Evolutionary conservation across 64 coral and sea anemone genomes (phyloP), one percentile per base, ranked within the genome.

Genomic region (Dendronephthya gigantea): DNA sequence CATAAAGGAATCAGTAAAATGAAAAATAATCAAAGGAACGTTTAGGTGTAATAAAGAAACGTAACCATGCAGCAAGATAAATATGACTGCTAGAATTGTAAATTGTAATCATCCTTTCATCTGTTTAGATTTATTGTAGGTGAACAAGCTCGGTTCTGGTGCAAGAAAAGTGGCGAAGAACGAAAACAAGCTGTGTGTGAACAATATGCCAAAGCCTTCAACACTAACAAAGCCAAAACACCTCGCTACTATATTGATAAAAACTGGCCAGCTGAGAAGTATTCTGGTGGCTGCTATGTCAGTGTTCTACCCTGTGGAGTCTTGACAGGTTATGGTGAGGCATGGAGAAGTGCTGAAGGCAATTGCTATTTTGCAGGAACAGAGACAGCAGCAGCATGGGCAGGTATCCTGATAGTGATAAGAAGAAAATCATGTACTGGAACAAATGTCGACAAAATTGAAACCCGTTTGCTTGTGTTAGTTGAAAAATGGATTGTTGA

Each of bases 241-340:
- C 95, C 95, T 22, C 83, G 69, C 49, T 87, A 92, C 52, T 98
- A 98, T 35, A 68, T 98, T n/a, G 95, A 98, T 82, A 98, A 93
- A 36, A 98, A 98, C 90, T 98, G 95, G 95, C 95, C 90, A 31
- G 95, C 95, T 27, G 95, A 98, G 88, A 98, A 93, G 49, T 98
- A 91, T 48, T 98, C 95, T 41, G 92, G 95, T 51, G 95, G 95
- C 0, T 98, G 95, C 49, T 98, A 98, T 86, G 95, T 90, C 11
- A 90, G 90, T 31, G 23, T 93, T 39, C 45, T 87, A 43, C 92
- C 95, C 9, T 93, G 92, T 76, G 95, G 95, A 7, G 92, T 98
- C 3, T 82, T 98, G 23, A 83, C 92, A 85, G 83, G 84, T 33
- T 98, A 85, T 90, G 84, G 92, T 35, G 83, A 91, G 25, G 84